Evolutionary conservation across 2,113 vertebrate species (phyloP), one percentile per base, ranked within the genome.

Genomic region (Neopipo cinnamomea): DNA sequence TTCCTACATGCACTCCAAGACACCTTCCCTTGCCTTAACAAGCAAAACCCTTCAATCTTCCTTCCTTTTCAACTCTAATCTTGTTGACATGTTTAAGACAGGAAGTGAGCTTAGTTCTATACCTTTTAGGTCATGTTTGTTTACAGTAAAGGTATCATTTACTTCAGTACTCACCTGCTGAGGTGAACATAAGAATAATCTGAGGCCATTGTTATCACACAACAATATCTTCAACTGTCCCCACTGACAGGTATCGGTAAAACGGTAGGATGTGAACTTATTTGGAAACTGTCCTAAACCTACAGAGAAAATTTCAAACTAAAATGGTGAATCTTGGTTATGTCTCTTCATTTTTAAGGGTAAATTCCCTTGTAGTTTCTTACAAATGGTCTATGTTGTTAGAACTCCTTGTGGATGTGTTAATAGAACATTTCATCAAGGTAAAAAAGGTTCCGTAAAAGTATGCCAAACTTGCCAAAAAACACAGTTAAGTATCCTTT

Each of bases 231-330:
- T 79, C 31, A 83, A 2, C 8, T 62, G 25, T 35, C 4, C 11
- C 10, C 10, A 52, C 28, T 35, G 44, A 61, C 7, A 75, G 28
- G 1, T 2, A 27, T 2, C 0, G 0, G 16, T 37, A 62, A 85
- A 90, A 78, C 7, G 61, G 6, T 37, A 68, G 27, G 14, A 61
- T 49, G 19, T 58, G 3, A 50, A 65, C 25, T 70, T 56, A 9
- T 19, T 10, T 62, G 15, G 31, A 77, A 88, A 89, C 72, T 41
- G 2, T 39, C 6, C 27, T 87, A 79, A 91, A 50, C 4, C 14
- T 75, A 28, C 9, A 27, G 56, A 82, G 30, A 75, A 85, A 47
- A 35, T n/a, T 70, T 7, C 30, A 4, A 47, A 19, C 68, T 72
- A 22, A 71, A 93, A 78, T 39, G 2, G 2, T 72, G 44, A 46